phyloP scores from a whole-genome alignment of 1,140 invertebrate genomes.

The Zelostemma sp. region DNA sequence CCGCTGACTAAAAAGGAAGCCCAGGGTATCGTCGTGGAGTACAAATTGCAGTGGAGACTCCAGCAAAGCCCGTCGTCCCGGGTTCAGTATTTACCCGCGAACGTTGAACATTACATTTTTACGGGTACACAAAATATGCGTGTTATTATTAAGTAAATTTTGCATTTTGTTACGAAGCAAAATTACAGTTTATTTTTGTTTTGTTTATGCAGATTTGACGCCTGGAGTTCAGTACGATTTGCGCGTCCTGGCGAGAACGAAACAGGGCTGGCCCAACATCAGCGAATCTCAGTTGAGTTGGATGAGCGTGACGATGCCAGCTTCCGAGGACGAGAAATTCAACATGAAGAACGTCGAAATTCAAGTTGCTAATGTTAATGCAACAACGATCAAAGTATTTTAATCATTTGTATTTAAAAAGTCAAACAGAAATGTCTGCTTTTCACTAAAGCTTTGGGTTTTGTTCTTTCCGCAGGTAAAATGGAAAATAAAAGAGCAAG shows the following conservation, averaged over 20 bases:
- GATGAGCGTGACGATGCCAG: constrained; percentile 69
- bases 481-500: constrained; percentile 63
- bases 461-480: constrained; percentile 55
- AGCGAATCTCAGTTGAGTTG: constrained; percentile 70
- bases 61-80: constrained; percentile 67
- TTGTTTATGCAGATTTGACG: constrained; percentile 66
- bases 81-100: constrained; percentile 65
- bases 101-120: constrained; percentile 67
- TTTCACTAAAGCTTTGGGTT: not conserved
- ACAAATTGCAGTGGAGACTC: constrained; percentile 76
- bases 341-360: constrained; percentile 58
- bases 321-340: constrained; percentile 47
- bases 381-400: constrained; percentile 65
- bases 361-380: constrained; percentile 65
- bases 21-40: constrained; percentile 73
- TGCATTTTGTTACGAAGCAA: no score
- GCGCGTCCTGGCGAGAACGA: constrained; percentile 71
- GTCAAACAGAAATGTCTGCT: no score
- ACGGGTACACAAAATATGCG: constrained; percentile 64
- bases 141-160: constrained; percentile 9
- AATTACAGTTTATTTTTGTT: no score
- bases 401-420: not conserved
- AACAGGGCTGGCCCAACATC: constrained; percentile 68
- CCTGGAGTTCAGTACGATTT: constrained; percentile 73
- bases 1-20: constrained; percentile 71